Base-by-base conservation (phyloP, 53 echinoderm and acorn worm genomes). In the Paelopatides confundens region DNA sequence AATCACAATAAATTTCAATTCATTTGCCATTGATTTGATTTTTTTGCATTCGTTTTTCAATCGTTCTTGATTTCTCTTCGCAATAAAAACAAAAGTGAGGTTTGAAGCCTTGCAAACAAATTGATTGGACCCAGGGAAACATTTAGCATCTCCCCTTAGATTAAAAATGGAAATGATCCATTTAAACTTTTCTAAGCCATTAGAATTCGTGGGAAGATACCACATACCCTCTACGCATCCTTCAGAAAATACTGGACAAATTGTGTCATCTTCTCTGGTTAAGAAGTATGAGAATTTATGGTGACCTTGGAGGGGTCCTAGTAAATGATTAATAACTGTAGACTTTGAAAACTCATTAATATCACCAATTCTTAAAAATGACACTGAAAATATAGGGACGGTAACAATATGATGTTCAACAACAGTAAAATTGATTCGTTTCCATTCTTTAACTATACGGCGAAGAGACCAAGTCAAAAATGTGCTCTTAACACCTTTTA, bases 361-460 rank as follows among this genome's bases (percentile, higher is more conserved):
- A 40, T 38, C 40, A n/a, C 71, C 71, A 24, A 71, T 18, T 26
- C 71, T n/a, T 23, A 71, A 2, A 24, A 71, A 37, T 17, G 71
- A 43, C 12, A 71, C 71, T 3, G 71, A 32, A 43, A 40, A 71
- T 28, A 71, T 26, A 11, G 71, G 71, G 6, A 43, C 38, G 15
- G 38, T 71, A 18, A 38, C 7, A 4, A 71, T 18, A 13, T 71
- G 46, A 40, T 71, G 39, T 24, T 71, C 71, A 6, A 71, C 39
- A 21, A 18, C 70, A 69, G 38, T 24, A 31, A 38, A 69, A 29
- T 69, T 69, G n/a, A 36, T 7, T 14, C 38, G 21, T 35, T 29
- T 69, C 70, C 70, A 69, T 69, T 69, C 38, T 69, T 69, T 69
- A 6, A 69, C 70, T 36, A 69, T 36, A 23, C 70, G 37, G 2